Evolutionary conservation across 2,888 invertebrate genomes (phyloP).

Genomic region (Keiferia lycopersicella): DNA sequence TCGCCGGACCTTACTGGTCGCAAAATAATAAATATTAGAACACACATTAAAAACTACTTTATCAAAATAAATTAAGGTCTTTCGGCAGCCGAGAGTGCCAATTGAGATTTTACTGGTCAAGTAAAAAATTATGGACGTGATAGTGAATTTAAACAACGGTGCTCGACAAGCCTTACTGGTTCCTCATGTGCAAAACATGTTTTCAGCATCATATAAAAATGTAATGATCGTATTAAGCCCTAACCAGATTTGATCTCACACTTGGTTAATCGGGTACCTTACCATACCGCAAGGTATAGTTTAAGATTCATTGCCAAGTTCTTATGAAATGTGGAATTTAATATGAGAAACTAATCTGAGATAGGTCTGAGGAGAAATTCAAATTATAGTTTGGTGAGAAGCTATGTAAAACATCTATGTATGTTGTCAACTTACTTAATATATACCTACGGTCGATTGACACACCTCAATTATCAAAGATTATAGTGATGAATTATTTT

Average conservation of each 20-base stretch:
- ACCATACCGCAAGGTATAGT: no score
- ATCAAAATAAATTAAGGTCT: constrained; percentile 22
- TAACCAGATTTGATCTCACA: constrained; percentile 16
- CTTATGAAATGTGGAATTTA: not conserved
- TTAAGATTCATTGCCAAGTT: not conserved
- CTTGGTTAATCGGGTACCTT: no score
- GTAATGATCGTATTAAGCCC: constrained; percentile 23
- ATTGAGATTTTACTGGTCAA: constrained; percentile 16
- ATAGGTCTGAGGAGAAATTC: no score
- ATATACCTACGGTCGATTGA: no score
- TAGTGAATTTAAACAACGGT: constrained; percentile 24
- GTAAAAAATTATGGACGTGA: constrained; percentile 15
- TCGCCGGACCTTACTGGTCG: not conserved
- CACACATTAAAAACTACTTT: constrained; percentile 2
- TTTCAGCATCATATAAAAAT: constrained; percentile 22
- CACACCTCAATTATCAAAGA: not conserved
- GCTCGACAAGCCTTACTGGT: constrained; percentile 17
- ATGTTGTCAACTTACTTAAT: not conserved
- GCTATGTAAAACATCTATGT: not conserved
- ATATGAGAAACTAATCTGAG: no score
- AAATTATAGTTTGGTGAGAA: not conserved
- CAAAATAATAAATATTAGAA: not conserved
- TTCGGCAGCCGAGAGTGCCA: constrained; percentile 18
- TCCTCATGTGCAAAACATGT: constrained; percentile 31
- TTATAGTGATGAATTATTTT: not conserved